phyloP scores from a whole-genome alignment of 2,113 vertebrate genomes.

The Engystomops pustulosus region DNA sequence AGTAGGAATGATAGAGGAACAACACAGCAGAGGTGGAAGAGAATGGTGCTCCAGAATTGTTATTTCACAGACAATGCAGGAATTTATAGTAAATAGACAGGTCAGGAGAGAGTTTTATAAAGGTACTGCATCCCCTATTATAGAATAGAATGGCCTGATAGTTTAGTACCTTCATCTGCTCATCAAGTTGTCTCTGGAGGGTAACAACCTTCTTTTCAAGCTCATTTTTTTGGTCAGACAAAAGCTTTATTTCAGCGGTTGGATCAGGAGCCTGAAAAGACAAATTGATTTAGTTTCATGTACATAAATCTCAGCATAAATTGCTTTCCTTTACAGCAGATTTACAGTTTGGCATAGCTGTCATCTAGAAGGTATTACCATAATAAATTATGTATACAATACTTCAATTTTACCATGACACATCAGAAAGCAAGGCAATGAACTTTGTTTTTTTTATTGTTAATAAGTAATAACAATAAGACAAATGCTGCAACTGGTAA shows the following conservation, averaged over 20 bases:
- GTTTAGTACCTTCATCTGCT: constrained; percentile 79
- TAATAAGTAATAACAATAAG: too few relatives aligned
- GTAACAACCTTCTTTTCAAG: constrained; percentile 81
- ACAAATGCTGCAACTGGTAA: too few relatives aligned
- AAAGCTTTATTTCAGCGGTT: constrained; percentile 78
- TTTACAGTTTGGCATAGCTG: background rate
- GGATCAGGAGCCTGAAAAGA: constrained; percentile 74
- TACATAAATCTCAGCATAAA: background rate
- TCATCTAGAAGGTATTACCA: background rate
- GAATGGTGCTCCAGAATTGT: background rate
- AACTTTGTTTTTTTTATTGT: too few relatives aligned
- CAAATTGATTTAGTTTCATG: background rate
- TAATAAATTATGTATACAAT: too few relatives aligned
- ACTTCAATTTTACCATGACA: background rate
- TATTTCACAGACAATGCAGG: background rate
- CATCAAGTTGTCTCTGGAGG: constrained; percentile 82
- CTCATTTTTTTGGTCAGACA: constrained; percentile 84
- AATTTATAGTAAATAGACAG: background rate
- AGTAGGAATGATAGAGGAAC: background rate
- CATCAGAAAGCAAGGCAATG: background rate
- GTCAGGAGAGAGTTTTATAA: background rate
- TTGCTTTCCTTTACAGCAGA: background rate
- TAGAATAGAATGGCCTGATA: background rate
- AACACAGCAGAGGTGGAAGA: background rate
- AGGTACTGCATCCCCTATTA: background rate